A percentile compares a stretch with the other conserved stretches of the same genome.
Conservation (phyloP, 2,797 vertebrate species). For the Gambusia yucatana region DNA sequence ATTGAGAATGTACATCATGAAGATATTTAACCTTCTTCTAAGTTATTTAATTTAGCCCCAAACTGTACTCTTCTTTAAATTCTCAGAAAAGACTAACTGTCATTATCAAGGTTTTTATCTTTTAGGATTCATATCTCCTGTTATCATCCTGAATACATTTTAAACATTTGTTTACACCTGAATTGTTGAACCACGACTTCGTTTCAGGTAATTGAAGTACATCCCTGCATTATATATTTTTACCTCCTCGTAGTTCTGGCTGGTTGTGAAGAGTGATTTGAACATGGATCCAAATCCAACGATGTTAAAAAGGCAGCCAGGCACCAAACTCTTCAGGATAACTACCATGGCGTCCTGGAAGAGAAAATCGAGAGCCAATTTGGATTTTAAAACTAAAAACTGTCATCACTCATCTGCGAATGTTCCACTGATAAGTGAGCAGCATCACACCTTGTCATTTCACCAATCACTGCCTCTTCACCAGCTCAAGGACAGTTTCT, state of each 20-base stretch:
- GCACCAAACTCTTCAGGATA: slow-evolving; percentile 92
- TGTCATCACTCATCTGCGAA: neutral
- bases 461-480: slow-evolving; percentile 19
- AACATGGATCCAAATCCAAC: slow-evolving; percentile 92
- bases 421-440: slow-evolving; percentile 12
- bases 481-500: slow-evolving; percentile 14
- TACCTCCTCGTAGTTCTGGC: slow-evolving; percentile 92
- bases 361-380: slow-evolving; percentile 16
- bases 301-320: slow-evolving; percentile 91
- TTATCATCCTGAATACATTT: neutral
- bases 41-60: neutral
- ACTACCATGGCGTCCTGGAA: slow-evolving; percentile 91
- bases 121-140: neutral
- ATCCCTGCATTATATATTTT: neutral
- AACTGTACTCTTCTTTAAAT: neutral
- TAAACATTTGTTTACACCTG: neutral
- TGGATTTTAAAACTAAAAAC: slow-evolving; percentile 15
- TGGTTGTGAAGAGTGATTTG: slow-evolving; percentile 89
- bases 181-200: neutral
- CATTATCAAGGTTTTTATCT: neutral
- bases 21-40: too few species aligned
- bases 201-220: neutral
- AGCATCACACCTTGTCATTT: slow-evolving; percentile 7
- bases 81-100: neutral
- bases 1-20: neutral